These are phyloP conservation scores for Enteromius treurensis DNA, from an alignment of 2,797 vertebrate genomes.

Conservation along the genomic window DNA sequence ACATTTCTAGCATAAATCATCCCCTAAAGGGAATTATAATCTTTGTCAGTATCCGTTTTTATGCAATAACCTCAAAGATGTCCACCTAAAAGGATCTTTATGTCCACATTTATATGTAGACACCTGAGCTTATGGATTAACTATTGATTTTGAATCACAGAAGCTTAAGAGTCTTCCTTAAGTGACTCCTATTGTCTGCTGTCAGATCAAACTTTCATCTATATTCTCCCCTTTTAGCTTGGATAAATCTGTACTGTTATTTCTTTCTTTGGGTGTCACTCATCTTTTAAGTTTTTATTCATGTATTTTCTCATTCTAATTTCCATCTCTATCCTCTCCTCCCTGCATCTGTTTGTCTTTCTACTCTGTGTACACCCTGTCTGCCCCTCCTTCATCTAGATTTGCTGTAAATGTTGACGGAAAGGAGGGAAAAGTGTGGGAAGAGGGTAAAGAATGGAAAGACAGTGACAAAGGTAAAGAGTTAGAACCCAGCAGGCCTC, in stretches of 20 bases:
- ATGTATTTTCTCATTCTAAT: conserved; percentile 49
- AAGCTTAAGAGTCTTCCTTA: conserved; percentile 29
- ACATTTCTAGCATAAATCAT: conserved; percentile 23
- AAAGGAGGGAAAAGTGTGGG: conserved; percentile 74
- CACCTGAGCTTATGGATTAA: not conserved
- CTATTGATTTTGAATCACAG: conserved; percentile 45
- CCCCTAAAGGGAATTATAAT: conserved; percentile 17
- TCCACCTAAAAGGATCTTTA: conserved; percentile 18
- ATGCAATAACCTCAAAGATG: conserved; percentile 17
- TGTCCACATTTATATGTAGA: conserved; percentile 34
- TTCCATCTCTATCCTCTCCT: conserved; percentile 45
- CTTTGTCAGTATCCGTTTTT: not conserved
- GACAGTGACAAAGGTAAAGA: conserved; percentile 78
- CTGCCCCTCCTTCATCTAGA: conserved; percentile 69
- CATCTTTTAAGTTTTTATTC: conserved; percentile 48
- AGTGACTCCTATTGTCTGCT: conserved; percentile 2
- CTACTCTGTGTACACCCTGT: conserved; percentile 31
- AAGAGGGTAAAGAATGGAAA: conserved; percentile 78
- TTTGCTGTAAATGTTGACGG: conserved; percentile 75
- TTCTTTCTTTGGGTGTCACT: conserved; percentile 28
- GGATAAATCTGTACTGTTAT: conserved; percentile 17
- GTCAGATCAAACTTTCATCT: conserved; percentile 30
- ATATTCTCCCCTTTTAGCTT: conserved; percentile 31
- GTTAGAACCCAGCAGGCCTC: conserved; percentile 78
- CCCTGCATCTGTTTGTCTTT: conserved; percentile 60